Evolutionary conservation across 2,113 vertebrate genomes (phyloP).

Genomic region (Ctenomys sociabilis): DNA sequence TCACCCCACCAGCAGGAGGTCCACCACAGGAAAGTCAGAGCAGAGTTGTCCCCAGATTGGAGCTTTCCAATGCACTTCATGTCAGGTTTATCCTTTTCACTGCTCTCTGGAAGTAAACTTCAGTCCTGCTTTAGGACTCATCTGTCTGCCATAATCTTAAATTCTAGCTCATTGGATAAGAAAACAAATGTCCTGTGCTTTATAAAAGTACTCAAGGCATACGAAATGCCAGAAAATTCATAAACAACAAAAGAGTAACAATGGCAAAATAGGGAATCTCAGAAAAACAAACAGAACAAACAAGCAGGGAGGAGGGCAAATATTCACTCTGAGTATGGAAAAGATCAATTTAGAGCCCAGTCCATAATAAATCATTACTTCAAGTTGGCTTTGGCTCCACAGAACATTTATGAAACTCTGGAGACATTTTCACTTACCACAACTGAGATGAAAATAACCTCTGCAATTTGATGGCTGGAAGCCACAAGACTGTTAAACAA

Average conservation of each 20-base stretch:
- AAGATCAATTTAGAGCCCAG: not conserved
- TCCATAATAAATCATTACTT: not conserved
- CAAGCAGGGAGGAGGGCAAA: not conserved
- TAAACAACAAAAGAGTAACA: not conserved
- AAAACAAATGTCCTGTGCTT: not conserved
- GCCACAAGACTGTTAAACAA: not conserved
- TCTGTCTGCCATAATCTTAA: not conserved
- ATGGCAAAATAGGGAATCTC: not conserved
- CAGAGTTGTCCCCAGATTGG: not conserved
- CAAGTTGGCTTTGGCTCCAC: not conserved
- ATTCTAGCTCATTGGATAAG: not conserved
- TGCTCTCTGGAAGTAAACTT: not conserved
- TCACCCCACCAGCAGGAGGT: rapidly evolving
- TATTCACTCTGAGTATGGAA: not conserved
- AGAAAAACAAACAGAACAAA: not conserved
- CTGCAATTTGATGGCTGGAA: not conserved
- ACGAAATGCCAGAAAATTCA: not conserved
- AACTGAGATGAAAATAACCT: not conserved
- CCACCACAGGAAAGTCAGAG: not conserved
- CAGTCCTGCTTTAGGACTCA: not conserved
- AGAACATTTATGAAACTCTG: not conserved
- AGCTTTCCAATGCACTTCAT: not conserved
- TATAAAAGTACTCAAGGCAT: not conserved
- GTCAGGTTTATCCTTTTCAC: not conserved
- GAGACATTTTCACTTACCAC: not conserved